Conservation (phyloP, 2,888 invertebrate genomes). For the Lithophane ornitopus region DNA sequence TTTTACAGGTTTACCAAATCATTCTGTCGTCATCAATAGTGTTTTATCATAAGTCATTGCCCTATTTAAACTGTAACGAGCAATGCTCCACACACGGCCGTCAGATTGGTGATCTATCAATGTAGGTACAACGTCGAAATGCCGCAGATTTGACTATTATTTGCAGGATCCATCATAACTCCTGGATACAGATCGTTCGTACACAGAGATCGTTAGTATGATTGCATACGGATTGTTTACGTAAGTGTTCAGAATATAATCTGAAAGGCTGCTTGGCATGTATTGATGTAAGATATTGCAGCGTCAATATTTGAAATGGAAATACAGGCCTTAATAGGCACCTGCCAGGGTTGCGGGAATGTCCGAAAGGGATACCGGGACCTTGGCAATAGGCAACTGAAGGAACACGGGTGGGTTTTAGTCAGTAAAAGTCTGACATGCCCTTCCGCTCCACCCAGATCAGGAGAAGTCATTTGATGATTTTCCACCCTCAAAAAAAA, state of each 20-base stretch:
- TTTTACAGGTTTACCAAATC: background rate
- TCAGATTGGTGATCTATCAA: slow-evolving; percentile 47
- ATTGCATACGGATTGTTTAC: slow-evolving; percentile 4
- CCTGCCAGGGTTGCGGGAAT: too few relatives aligned
- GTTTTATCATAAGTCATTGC: background rate
- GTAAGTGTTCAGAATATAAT: background rate
- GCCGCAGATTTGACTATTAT: slow-evolving; percentile 39
- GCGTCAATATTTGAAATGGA: background rate
- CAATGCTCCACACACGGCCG: slow-evolving; percentile 5
- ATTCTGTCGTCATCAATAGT: background rate
- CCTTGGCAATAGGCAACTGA: background rate
- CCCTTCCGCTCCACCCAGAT: too few relatives aligned
- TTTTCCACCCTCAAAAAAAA: too few relatives aligned
- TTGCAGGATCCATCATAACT: slow-evolving; percentile 52
- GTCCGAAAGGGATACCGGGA: too few relatives aligned
- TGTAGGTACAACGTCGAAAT: slow-evolving; percentile 33
- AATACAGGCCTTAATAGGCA: too few relatives aligned
- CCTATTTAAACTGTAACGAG: background rate
- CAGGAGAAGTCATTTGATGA: too few relatives aligned
- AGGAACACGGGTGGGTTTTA: too few relatives aligned
- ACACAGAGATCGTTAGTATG: background rate
- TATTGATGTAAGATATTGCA: too few relatives aligned
- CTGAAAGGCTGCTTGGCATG: background rate
- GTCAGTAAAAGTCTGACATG: too few relatives aligned
- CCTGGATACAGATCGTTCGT: slow-evolving; percentile 4